These are phyloP conservation scores for Chionomys nivalis DNA, from an alignment of 2,113 vertebrate genomes.

Conservation along the genomic window DNA sequence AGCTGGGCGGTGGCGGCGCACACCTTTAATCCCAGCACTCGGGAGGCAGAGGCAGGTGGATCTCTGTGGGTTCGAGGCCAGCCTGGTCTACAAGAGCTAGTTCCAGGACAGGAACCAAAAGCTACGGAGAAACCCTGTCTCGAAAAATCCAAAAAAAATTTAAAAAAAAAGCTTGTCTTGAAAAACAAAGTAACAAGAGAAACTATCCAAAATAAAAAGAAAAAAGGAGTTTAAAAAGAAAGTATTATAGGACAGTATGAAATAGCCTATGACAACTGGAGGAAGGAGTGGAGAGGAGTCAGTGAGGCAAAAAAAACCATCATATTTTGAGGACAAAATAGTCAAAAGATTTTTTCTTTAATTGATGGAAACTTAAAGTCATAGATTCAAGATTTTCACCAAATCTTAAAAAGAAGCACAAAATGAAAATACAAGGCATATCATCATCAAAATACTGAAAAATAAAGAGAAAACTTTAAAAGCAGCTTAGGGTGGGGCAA, in stretches of 20 bases:
- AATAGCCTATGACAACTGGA: background rate
- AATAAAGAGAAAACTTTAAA: slow-evolving; percentile 36
- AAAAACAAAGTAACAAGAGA: background rate
- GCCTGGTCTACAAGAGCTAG: too few species aligned
- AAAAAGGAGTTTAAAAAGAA: background rate
- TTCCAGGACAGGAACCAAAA: too few species aligned
- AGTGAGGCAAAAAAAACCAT: background rate
- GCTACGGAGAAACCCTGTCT: too few species aligned
- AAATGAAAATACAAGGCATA: background rate
- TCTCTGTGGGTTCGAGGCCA: too few species aligned
- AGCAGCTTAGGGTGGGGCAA: background rate
- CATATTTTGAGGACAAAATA: background rate
- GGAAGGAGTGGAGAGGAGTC: rapidly evolving
- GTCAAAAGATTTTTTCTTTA: background rate
- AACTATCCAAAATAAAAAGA: background rate
- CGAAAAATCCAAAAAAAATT: too few species aligned
- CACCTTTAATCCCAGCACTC: too few species aligned
- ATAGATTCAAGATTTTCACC: slow-evolving; percentile 46
- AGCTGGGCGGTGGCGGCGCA: too few species aligned
- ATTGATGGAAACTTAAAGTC: slow-evolving; percentile 16
- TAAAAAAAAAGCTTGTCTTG: background rate
- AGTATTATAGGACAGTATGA: background rate
- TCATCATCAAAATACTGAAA: slow-evolving; percentile 25
- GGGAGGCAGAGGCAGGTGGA: too few species aligned
- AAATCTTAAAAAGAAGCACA: slow-evolving; percentile 11